Evolutionary conservation across 2,888 invertebrate genomes (phyloP).

Genomic region (Trissolcus japonicus): DNA sequence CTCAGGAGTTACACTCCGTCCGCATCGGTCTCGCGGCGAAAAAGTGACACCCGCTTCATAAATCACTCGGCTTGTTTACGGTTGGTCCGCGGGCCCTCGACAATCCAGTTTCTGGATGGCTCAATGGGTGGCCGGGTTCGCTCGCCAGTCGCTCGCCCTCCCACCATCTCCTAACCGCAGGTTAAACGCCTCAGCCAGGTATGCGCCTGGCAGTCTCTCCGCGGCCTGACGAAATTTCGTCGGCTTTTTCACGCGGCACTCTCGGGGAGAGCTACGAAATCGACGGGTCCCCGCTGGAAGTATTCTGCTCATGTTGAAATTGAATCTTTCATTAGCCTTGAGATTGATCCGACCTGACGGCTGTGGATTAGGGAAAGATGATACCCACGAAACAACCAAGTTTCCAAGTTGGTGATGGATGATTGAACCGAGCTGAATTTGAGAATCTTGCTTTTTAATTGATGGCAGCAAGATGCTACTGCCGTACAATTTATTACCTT

Average conservation of each 20-base stretch:
- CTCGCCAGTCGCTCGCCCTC: slow-evolving; percentile 31
- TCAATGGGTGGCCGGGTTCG: slow-evolving; percentile 58
- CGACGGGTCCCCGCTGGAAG: background rate
- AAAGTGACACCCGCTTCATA: slow-evolving; percentile 52
- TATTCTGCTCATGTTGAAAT: slow-evolving; percentile 11
- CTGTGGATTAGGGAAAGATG: slow-evolving; percentile 15
- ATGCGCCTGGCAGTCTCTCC: slow-evolving; percentile 14
- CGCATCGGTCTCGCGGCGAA: slow-evolving; percentile 32
- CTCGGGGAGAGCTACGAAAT: background rate
- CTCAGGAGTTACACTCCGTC: slow-evolving; percentile 1
- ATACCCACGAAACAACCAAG: slow-evolving; percentile 1
- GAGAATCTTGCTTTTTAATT: slow-evolving; percentile 41
- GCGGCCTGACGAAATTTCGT: background rate
- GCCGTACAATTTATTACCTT: slow-evolving; percentile 41
- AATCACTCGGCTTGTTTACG: slow-evolving; percentile 59
- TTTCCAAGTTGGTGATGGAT: slow-evolving; percentile 25
- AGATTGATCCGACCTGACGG: slow-evolving; percentile 13
- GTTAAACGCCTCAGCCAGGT: slow-evolving; percentile 53
- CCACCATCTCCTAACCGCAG: slow-evolving; percentile 46
- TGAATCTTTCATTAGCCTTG: slow-evolving; percentile 21
- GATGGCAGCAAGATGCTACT: slow-evolving; percentile 22
- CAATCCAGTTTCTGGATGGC: slow-evolving; percentile 60
- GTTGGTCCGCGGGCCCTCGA: slow-evolving; percentile 56
- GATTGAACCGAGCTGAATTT: slow-evolving; percentile 33
- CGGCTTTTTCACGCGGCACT: background rate